These are phyloP conservation scores for Sminthurides aquaticus DNA, from an alignment of 2,888 invertebrate species.

Conservation along the genomic window DNA sequence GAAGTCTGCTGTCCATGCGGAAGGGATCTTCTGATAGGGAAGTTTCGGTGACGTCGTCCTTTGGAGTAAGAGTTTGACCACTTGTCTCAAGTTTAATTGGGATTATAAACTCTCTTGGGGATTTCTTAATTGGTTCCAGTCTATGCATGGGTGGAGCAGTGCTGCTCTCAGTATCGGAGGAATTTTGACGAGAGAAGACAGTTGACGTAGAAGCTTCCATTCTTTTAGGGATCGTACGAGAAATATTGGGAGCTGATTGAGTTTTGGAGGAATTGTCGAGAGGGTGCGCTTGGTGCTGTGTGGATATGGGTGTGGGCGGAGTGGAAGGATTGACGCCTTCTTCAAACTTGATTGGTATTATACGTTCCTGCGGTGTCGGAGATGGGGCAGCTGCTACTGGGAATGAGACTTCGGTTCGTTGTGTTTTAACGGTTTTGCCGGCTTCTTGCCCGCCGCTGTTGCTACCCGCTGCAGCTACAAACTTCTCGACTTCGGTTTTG, in stretches of 20 bases:
- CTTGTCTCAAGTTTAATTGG: constrained; percentile 84
- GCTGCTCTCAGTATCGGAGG: constrained; percentile 61
- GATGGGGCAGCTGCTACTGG: constrained; percentile 51
- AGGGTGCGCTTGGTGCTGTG: not conserved
- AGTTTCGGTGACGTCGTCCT: constrained; percentile 27
- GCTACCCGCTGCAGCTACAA: constrained; percentile 3
- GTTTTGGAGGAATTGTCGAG: constrained; percentile 10
- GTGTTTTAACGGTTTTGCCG: constrained; percentile 46
- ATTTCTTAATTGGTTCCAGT: constrained; percentile 71
- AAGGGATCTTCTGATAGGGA: constrained; percentile 43
- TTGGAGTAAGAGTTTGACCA: constrained; percentile 73
- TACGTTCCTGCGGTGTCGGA: constrained; percentile 52
- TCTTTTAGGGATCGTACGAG: constrained; percentile 16
- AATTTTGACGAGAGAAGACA: constrained; percentile 57
- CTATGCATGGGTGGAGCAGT: constrained; percentile 30
- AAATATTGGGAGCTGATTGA: constrained; percentile 20
- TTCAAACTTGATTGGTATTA: constrained; percentile 59
- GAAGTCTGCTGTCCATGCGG: constrained; percentile 52
- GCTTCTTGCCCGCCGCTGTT: not conserved
- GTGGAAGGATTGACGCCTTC: constrained; percentile 39
- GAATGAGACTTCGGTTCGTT: constrained; percentile 55
- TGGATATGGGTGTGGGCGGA: not conserved
- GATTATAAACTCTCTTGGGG: constrained; percentile 82
- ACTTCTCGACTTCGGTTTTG: constrained; percentile 50
- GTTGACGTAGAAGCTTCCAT: constrained; percentile 37